Conservation (phyloP, 2,113 vertebrate species). For the Oryzias woworae region DNA sequence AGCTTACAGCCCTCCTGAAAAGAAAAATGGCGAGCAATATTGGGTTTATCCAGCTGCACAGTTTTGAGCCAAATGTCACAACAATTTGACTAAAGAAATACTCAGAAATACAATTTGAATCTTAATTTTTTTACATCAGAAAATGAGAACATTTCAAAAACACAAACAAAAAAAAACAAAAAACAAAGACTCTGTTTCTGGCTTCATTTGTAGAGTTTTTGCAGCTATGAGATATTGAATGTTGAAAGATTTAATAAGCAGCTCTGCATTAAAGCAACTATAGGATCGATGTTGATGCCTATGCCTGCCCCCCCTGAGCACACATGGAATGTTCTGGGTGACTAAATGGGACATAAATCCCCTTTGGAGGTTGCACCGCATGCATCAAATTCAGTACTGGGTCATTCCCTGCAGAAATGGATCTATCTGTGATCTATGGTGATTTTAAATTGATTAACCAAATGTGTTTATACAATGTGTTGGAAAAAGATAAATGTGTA, state of each 20-base stretch:
- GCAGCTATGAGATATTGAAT: constrained; percentile 45
- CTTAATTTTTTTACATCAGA: constrained; percentile 8
- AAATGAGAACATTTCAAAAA: constrained; percentile 9
- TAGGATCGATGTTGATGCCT: constrained; percentile 40
- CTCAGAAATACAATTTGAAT: constrained; percentile 11
- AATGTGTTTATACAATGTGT: constrained; percentile 2
- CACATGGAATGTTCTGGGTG: constrained; percentile 28
- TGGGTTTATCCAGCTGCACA: too few relatives aligned
- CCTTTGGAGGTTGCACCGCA: neutral
- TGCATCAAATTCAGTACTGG: too few relatives aligned
- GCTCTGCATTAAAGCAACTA: constrained; percentile 50
- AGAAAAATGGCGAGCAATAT: too few relatives aligned
- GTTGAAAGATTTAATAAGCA: constrained; percentile 33
- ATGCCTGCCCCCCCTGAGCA: constrained; percentile 25
- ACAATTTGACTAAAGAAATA: too few relatives aligned
- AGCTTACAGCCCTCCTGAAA: too few relatives aligned
- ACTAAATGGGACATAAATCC: constrained; percentile 6
- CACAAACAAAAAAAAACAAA: neutral
- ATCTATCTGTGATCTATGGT: constrained; percentile 14
- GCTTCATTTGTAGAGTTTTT: constrained; percentile 46
- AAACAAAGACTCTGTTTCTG: too few relatives aligned
- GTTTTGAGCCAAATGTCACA: too few relatives aligned
- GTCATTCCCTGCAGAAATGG: too few relatives aligned
- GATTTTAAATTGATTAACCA: constrained; percentile 21
- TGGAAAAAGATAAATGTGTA: constrained; percentile 2